Conservation (phyloP, 1,140 invertebrate genomes). For the Idris sp. region DNA sequence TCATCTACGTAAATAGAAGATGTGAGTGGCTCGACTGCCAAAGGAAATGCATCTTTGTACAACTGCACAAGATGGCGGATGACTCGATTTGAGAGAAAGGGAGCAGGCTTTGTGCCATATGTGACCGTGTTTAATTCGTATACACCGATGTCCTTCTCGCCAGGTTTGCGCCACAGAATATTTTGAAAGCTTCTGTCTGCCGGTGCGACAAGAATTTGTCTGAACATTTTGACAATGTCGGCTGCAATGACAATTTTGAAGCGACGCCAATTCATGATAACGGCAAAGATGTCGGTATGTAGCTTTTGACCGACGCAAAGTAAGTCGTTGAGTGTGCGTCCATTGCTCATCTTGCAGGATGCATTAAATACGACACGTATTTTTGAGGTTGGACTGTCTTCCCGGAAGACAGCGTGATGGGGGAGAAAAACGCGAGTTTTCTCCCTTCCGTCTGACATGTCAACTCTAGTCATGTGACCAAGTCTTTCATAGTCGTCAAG, state of each 20-base stretch:
- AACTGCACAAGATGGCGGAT: not conserved
- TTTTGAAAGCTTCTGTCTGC: conserved; percentile 6
- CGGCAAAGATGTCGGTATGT: not conserved
- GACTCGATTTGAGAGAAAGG: conserved; percentile 5
- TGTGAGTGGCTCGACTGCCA: not conserved
- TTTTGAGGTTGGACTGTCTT: conserved; percentile 28
- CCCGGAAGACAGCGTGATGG: not conserved
- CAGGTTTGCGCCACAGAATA: not conserved
- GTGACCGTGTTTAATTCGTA: conserved; percentile 6
- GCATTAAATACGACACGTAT: conserved; percentile 43
- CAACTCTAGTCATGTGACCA: no score
- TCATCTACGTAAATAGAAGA: conserved; percentile 6
- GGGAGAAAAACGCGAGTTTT: no score
- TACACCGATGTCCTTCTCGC: no score
- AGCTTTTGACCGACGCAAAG: not conserved
- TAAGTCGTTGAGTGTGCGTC: conserved; percentile 11
- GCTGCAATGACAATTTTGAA: not conserved
- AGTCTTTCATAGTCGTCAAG: no score
- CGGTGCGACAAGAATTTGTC: not conserved
- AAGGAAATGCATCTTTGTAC: not conserved
- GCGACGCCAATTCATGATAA: not conserved
- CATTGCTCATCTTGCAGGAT: conserved; percentile 10
- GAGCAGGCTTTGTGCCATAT: conserved; percentile 5
- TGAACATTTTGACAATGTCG: conserved; percentile 70
- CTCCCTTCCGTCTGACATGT: no score